A percentile compares a stretch with the other conserved stretches of the same genome.
Conservation (phyloP, 2,113 vertebrate genomes). For the Trinectes maculatus region DNA sequence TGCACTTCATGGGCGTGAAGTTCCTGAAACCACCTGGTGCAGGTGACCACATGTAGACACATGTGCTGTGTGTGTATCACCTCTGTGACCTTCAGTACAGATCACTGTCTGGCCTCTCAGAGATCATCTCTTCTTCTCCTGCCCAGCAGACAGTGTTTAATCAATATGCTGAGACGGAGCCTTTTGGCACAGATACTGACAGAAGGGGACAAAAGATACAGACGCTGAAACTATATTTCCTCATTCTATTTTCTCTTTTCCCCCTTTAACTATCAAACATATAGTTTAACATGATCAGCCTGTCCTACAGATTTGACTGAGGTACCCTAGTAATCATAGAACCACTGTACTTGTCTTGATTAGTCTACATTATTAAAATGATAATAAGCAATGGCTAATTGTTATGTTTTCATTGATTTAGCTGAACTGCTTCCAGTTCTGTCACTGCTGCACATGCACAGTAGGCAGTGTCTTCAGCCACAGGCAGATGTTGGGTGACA, state of each 20-base stretch:
- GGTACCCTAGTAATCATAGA: no score
- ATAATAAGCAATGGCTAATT: neutral
- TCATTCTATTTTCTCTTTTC: neutral
- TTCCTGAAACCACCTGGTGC: no score
- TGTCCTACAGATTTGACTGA: no score
- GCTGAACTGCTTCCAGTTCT: neutral
- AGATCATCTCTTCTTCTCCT: neutral
- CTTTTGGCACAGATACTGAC: slow-evolving; percentile 17
- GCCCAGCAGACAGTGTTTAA: slow-evolving; percentile 14
- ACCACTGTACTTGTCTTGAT: no score
- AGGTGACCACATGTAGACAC: no score
- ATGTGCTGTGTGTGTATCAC: no score
- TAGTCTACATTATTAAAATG: neutral
- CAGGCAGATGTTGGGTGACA: neutral
- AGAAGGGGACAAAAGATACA: slow-evolving; percentile 16
- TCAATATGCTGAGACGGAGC: slow-evolving; percentile 16
- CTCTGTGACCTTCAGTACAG: slow-evolving; percentile 3
- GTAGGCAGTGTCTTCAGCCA: neutral
- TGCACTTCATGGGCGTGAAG: no score
- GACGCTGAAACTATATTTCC: neutral
- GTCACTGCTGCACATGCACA: neutral
- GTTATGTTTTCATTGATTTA: neutral
- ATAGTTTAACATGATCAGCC: no score
- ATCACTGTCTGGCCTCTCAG: neutral
- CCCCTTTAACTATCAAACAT: neutral